phyloP scores from a whole-genome alignment of 2,797 vertebrate species.

The Pelochelys cantorii region DNA sequence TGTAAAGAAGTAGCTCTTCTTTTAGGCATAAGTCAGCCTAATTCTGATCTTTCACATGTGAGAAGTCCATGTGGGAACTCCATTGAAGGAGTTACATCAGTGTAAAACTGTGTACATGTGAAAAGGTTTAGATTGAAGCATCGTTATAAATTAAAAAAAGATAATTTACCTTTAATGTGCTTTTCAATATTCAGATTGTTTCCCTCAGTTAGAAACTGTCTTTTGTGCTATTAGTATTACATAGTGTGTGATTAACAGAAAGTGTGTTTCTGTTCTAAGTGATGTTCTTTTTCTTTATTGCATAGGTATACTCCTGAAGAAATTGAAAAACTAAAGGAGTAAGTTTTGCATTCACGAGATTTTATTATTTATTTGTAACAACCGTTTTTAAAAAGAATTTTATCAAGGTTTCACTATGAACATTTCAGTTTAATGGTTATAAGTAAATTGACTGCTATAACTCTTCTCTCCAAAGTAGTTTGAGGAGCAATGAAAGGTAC shows the following conservation, averaged over 20 bases:
- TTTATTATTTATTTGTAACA: conserved; percentile 4
- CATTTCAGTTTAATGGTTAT: neutral
- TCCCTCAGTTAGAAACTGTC: conserved; percentile 36
- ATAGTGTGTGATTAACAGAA: neutral
- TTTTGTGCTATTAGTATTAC: neutral
- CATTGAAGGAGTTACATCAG: neutral
- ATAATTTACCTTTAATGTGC: conserved; percentile 10
- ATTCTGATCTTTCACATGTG: neutral
- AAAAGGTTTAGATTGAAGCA: neutral
- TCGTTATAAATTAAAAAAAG: neutral
- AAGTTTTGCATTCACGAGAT: conserved; percentile 74
- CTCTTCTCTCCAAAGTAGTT: neutral
- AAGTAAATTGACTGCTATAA: conserved; percentile 1
- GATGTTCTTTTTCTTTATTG: conserved; percentile 55
- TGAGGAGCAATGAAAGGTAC: neutral
- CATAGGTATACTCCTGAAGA: conserved; percentile 94
- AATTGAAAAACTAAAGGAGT: conserved; percentile 97
- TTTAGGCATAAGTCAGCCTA: neutral
- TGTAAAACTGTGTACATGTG: neutral
- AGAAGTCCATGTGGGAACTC: neutral
- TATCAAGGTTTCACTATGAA: conserved; percentile 16
- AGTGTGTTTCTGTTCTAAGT: conserved; percentile 51
- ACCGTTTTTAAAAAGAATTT: conserved; percentile 10
- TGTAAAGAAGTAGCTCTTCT: neutral
- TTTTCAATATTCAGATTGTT: neutral